Conservation (phyloP, 2,797 vertebrate species). For the Girardinus metallicus region DNA sequence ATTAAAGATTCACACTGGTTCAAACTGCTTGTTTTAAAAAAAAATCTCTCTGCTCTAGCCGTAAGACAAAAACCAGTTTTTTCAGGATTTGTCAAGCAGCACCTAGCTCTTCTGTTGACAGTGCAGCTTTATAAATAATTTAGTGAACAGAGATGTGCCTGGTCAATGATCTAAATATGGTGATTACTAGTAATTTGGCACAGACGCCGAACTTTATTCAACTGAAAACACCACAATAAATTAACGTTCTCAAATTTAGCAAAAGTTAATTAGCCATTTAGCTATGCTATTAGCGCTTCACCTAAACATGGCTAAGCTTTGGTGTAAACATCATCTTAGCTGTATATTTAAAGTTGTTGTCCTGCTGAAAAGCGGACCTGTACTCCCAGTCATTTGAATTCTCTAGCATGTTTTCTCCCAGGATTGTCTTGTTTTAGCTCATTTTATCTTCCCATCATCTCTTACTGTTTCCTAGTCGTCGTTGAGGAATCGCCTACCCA, state of each 20-base stretch:
- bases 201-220: too few species aligned
- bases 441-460: neutral
- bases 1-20: conserved; percentile 32
- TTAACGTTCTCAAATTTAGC: neutral
- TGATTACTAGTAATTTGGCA: neutral
- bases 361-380: neutral
- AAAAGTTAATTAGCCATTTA: neutral
- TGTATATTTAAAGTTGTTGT: neutral
- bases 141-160: neutral
- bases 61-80: conserved; percentile 21
- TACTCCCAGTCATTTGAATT: neutral
- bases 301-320: neutral
- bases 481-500: neutral
- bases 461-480: neutral
- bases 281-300: neutral
- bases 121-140: neutral
- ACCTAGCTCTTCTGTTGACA: neutral
- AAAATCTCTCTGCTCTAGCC: conserved; percentile 21
- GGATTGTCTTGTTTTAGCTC: neutral
- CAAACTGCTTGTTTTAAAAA: conserved; percentile 31
- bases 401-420: neutral
- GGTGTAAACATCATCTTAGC: neutral
- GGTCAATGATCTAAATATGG: neutral
- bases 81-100: conserved; percentile 12
- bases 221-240: too few species aligned